A percentile compares a stretch with the other conserved stretches of the same genome.
These are phyloP conservation scores for Monochamus alternatus DNA, from an alignment of 2,888 invertebrate genomes.

Conservation along the genomic window DNA sequence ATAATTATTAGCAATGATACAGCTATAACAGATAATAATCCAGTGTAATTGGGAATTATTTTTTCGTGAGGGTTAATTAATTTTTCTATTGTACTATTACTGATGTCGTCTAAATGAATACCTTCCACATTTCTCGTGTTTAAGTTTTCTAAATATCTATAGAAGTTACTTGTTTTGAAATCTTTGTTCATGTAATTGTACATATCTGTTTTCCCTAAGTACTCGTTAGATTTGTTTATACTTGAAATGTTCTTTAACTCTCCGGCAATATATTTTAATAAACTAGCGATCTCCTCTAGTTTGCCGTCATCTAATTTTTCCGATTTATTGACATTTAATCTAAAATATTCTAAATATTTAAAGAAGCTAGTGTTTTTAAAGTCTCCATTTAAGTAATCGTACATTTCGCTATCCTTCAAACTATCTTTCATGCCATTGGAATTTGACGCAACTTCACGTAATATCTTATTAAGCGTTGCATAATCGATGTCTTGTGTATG, in stretches of 20 bases:
- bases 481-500: neutral
- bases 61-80: slow-evolving; percentile 13
- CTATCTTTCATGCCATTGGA: neutral
- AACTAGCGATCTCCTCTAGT: neutral
- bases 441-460: neutral
- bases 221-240: too few relatives aligned
- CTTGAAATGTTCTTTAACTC: too few relatives aligned
- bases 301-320: neutral
- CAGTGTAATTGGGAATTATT: slow-evolving; percentile 12
- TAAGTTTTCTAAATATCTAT: slow-evolving; percentile 17
- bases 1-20: slow-evolving; percentile 5
- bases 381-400: slow-evolving; percentile 17
- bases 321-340: neutral
- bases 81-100: slow-evolving; percentile 19
- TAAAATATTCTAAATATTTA: slow-evolving; percentile 20
- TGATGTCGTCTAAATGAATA: neutral
- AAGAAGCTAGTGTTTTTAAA: slow-evolving; percentile 28
- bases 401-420: slow-evolving; percentile 12
- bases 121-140: neutral
- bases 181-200: slow-evolving; percentile 2
- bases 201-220: neutral
- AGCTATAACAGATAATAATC: slow-evolving; percentile 16
- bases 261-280: neutral
- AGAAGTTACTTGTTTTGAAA: slow-evolving; percentile 13
- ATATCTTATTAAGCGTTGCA: neutral